Evolutionary conservation across 2,888 invertebrate genomes (phyloP).

Genomic region (Apoda limacodes): DNA sequence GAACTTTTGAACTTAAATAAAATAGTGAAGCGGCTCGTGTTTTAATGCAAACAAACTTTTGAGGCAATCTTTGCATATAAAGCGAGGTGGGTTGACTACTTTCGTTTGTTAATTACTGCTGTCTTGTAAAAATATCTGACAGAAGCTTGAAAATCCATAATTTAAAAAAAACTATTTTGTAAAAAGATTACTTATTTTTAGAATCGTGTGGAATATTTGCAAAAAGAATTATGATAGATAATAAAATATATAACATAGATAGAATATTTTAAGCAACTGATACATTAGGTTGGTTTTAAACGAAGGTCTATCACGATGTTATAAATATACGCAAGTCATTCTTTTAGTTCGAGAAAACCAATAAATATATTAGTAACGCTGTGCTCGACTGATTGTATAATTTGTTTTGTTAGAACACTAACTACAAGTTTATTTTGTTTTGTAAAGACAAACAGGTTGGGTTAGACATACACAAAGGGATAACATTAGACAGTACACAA

Average conservation of each 20-base stretch:
- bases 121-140: too few relatives aligned
- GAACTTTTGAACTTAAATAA: constrained; percentile 64
- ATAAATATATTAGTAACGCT: constrained; percentile 62
- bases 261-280: too few relatives aligned
- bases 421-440: constrained; percentile 52
- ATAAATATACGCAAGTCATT: too few relatives aligned
- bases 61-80: constrained; percentile 70
- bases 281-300: too few relatives aligned
- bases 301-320: too few relatives aligned
- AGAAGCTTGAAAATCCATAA: too few relatives aligned
- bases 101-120: constrained; percentile 63
- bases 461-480: constrained; percentile 91
- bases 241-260: too few relatives aligned
- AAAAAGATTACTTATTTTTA: too few relatives aligned
- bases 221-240: too few relatives aligned
- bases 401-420: constrained; percentile 33
- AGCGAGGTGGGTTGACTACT: constrained; percentile 71
- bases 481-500: constrained; percentile 93
- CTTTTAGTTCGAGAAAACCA: constrained; percentile 60
- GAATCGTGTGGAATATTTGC: too few relatives aligned
- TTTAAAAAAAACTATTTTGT: too few relatives aligned
- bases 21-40: constrained; percentile 70
- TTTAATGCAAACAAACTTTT: constrained; percentile 71
- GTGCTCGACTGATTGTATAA: constrained; percentile 46
- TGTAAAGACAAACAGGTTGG: constrained; percentile 69